Conservation (phyloP, 1,140 invertebrate genomes). For the Drosophila persimilis region DNA sequence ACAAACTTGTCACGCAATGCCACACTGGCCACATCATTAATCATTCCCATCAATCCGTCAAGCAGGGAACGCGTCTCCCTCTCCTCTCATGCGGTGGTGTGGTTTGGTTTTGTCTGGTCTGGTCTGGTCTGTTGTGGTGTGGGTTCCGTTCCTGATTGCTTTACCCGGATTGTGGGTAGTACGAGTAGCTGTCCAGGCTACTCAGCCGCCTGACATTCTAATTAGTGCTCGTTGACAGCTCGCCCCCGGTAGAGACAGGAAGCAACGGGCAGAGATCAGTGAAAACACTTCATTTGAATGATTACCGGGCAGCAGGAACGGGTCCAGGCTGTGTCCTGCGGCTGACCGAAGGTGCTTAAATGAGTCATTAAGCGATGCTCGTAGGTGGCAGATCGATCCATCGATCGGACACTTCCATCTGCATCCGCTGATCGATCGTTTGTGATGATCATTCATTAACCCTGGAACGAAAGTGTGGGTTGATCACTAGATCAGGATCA, state of each 20-base stretch:
- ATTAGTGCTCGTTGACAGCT: conserved; percentile 55
- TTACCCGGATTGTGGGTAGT: conserved; percentile 6
- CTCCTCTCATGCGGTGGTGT: conserved; percentile 14
- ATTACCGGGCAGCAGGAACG: conserved; percentile 1
- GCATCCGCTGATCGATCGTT: conserved; percentile 20
- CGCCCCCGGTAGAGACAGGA: conserved; percentile 24
- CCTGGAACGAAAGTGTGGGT: conserved; percentile 24
- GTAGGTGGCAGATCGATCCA: conserved; percentile 40
- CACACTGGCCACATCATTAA: conserved; percentile 55
- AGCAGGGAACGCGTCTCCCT: conserved; percentile 13
- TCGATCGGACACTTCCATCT: neutral
- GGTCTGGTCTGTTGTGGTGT: conserved; percentile 7
- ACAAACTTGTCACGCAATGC: conserved; percentile 77
- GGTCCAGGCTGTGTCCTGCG: neutral
- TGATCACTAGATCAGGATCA: no score
- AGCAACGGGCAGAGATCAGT: conserved; percentile 6
- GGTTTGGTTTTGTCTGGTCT: conserved; percentile 11
- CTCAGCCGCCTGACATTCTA: conserved; percentile 42
- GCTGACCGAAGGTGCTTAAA: conserved; percentile 19
- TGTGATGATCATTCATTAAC: conserved; percentile 8
- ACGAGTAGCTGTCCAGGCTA: conserved; percentile 20
- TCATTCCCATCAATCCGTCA: conserved; percentile 74
- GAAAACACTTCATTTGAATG: conserved; percentile 33
- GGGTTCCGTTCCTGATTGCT: conserved; percentile 14
- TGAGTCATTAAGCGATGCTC: conserved; percentile 34